phyloP scores from a whole-genome alignment of 2,113 vertebrate species.

The Sylvia atricapilla region DNA sequence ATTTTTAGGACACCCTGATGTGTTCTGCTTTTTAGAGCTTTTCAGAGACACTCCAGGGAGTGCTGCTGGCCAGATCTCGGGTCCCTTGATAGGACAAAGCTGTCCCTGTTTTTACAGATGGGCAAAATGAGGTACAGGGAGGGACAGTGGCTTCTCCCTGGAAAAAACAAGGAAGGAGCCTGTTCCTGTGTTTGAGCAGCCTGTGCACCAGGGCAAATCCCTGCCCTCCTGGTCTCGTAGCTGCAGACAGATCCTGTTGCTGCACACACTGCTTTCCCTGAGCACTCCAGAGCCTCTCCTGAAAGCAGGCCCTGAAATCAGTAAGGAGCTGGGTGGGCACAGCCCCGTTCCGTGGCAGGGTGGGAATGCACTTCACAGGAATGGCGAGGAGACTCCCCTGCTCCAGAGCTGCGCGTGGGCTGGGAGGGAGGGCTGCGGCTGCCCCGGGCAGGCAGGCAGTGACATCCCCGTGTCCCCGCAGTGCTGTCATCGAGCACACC shows the following conservation, averaged over 20 bases:
- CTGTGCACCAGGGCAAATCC: background rate
- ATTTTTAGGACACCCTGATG: background rate
- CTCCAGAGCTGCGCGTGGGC: background rate
- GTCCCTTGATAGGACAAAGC: background rate
- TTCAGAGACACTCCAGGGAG: background rate
- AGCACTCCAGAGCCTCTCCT: background rate
- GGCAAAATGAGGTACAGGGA: background rate
- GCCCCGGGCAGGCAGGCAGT: background rate
- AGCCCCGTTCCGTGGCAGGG: background rate
- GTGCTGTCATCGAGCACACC: slow-evolving; percentile 96
- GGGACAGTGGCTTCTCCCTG: background rate
- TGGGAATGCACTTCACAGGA: background rate
- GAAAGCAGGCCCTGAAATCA: background rate
- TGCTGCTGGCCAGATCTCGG: background rate
- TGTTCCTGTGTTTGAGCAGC: background rate
- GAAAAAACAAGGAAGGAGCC: background rate
- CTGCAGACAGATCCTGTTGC: background rate
- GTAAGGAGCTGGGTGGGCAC: background rate
- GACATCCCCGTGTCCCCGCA: slow-evolving; percentile 33
- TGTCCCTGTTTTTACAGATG: background rate
- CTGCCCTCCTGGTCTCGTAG: background rate
- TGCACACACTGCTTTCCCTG: background rate
- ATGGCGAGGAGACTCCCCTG: background rate
- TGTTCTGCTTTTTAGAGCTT: background rate
- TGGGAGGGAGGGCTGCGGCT: background rate